Conservation (phyloP, 2,113 vertebrate species). For the Dasyornis broadbenti region DNA sequence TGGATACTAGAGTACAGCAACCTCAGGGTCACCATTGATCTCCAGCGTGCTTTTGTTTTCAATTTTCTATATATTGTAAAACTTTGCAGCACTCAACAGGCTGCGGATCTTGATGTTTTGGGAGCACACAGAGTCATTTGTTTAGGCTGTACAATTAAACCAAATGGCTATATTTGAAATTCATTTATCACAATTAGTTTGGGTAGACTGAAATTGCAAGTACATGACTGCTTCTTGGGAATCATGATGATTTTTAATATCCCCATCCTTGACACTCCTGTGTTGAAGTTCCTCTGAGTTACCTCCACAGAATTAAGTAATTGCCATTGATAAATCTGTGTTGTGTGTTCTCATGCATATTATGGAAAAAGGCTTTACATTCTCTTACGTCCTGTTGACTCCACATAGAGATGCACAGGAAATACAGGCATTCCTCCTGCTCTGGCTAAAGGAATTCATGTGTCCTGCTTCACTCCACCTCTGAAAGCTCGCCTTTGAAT, state of each 20-base stretch:
- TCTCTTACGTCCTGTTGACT: not conserved
- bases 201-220: not conserved
- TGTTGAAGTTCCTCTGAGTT: not conserved
- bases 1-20: not conserved
- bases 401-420: not conserved
- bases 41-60: slow-evolving; percentile 34
- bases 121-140: not conserved
- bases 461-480: not conserved
- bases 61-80: slow-evolving; percentile 28
- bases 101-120: not conserved
- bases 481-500: not conserved
- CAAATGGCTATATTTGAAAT: slow-evolving; percentile 21
- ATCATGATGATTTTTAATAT: not conserved
- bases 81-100: not conserved
- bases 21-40: slow-evolving; percentile 41
- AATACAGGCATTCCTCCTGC: not conserved
- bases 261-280: not conserved
- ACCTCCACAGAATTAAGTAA: not conserved
- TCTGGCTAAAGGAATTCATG: not conserved
- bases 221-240: not conserved
- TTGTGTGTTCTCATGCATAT: not conserved
- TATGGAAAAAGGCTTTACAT: not conserved
- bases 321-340: not conserved
- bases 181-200: not conserved
- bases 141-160: not conserved